These are phyloP conservation scores for Montipora cactus DNA, from an alignment of 64 coral and sea anemone species.

Conservation along the genomic window DNA sequence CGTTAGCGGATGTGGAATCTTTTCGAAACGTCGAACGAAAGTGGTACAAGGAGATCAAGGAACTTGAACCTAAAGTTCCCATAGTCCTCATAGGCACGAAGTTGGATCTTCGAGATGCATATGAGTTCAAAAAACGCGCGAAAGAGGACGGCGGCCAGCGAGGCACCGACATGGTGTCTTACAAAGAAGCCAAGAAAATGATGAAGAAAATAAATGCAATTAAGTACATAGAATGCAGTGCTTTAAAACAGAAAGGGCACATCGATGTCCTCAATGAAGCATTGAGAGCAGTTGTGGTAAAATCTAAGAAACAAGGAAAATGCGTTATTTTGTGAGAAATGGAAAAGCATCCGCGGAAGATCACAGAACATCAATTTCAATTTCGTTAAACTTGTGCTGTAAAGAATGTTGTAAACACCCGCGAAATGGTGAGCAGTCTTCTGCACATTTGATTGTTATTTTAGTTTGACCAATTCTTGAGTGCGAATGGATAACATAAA, in stretches of 20 bases:
- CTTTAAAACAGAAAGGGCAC: slow-evolving; percentile 86
- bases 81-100: slow-evolving; percentile 92
- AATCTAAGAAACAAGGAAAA: slow-evolving; percentile 63
- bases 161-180: slow-evolving; percentile 14
- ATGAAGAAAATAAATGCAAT: slow-evolving; percentile 77
- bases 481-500: not conserved
- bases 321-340: slow-evolving; percentile 66
- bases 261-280: slow-evolving; percentile 86
- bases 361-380: too few species aligned
- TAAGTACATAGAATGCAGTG: slow-evolving; percentile 89
- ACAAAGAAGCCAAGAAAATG: slow-evolving; percentile 86
- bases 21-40: slow-evolving; percentile 76
- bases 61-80: slow-evolving; percentile 73
- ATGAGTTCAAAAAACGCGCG: slow-evolving; percentile 48
- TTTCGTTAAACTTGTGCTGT: not conserved
- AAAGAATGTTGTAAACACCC: not conserved
- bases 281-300: slow-evolving; percentile 52
- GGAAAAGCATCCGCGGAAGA: not conserved
- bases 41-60: slow-evolving; percentile 75
- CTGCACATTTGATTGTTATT: not conserved
- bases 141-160: slow-evolving; percentile 24
- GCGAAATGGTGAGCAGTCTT: not conserved
- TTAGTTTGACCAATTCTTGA: not conserved
- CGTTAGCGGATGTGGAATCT: slow-evolving; percentile 78
- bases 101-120: slow-evolving; percentile 71